Percentiles rank a stretch among this genome's conserved stretches.
Conservation (phyloP, 2,113 vertebrate genomes). For the Axis porcinus region DNA sequence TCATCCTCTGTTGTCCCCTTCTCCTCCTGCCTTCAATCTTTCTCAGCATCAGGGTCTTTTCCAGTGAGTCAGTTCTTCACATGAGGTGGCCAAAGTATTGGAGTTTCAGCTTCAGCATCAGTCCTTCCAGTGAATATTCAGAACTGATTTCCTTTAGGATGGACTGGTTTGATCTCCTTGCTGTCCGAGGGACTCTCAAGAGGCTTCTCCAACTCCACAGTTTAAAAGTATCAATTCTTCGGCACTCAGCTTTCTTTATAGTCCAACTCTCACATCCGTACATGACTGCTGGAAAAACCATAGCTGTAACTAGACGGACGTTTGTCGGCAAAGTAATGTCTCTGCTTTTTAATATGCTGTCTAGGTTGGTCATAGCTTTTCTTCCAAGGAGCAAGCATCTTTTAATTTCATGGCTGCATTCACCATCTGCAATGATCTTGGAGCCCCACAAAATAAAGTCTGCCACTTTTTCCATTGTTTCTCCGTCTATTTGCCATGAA, state of each 20-base stretch:
- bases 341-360: background rate
- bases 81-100: background rate
- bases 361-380: background rate
- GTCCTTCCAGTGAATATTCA: background rate
- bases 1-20: background rate
- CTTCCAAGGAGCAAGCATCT: background rate
- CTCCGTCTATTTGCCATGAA: background rate
- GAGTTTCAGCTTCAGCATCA: background rate
- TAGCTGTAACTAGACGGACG: background rate
- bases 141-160: background rate
- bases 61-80: background rate
- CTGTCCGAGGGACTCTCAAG: background rate
- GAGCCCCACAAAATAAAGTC: fast-evolving
- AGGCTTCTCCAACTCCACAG: background rate
- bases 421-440: background rate
- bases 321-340: background rate
- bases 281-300: background rate
- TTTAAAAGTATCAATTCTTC: background rate
- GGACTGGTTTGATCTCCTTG: background rate
- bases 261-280: background rate
- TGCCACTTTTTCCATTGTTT: background rate
- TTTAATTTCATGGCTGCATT: background rate
- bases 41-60: background rate
- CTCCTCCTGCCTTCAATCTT: background rate
- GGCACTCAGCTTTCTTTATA: background rate